Evolutionary conservation across 2,888 invertebrate genomes (phyloP).

Genomic region (Caenorhabditis auriculariae): DNA sequence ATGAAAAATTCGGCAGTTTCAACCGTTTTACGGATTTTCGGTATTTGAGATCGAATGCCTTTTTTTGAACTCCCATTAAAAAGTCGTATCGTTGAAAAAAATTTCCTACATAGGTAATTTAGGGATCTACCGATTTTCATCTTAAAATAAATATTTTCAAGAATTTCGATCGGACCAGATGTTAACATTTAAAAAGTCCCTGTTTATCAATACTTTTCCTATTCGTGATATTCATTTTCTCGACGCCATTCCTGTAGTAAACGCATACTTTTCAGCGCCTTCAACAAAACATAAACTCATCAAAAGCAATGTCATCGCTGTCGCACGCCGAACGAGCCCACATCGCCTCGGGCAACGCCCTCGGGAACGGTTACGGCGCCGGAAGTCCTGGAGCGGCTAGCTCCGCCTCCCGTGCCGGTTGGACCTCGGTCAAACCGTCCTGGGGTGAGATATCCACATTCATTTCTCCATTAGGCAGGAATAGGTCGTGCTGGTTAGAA

Average conservation of each 20-base stretch:
- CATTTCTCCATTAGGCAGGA: no score
- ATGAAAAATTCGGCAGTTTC: no score
- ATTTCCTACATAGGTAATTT: no score
- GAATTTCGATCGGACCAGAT: conserved; percentile 1
- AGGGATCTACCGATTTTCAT: no score
- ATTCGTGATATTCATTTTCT: not conserved
- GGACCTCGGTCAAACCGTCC: conserved; percentile 15
- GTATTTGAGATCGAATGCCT: no score
- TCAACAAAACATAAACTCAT: conserved; percentile 58
- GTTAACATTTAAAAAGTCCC: not conserved
- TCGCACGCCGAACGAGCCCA: conserved; percentile 36
- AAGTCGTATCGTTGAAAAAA: no score
- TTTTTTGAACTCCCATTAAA: no score
- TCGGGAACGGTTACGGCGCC: conserved; percentile 13
- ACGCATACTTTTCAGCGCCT: conserved; percentile 46
- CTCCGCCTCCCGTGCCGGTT: conserved; percentile 7
- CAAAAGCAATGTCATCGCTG: conserved; percentile 52
- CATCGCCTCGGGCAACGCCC: conserved; percentile 20
- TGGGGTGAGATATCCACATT: conserved; percentile 7
- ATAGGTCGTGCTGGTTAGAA: no score
- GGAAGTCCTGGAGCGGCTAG: conserved; percentile 1
- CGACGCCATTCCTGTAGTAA: no score
- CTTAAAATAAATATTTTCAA: not conserved
- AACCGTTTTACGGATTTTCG: no score
- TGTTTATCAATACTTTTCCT: not conserved